phyloP scores from a whole-genome alignment of 2,888 invertebrate genomes.

The Hyposoter dolosus region DNA sequence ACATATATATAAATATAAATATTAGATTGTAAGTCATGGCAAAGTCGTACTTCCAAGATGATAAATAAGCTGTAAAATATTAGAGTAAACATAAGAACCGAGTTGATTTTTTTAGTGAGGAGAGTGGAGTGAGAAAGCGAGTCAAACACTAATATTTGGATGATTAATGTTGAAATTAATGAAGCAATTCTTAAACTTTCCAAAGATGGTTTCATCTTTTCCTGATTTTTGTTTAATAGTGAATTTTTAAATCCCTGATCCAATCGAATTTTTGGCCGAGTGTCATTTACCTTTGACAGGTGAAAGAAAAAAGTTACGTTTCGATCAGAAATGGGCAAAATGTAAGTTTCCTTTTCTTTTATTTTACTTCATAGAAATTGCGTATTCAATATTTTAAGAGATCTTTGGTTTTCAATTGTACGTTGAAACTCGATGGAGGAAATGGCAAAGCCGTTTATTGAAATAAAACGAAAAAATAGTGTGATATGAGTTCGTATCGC shows the following conservation, averaged over 20 bases:
- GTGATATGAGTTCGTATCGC: background rate
- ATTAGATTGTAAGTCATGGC: slow-evolving; percentile 54
- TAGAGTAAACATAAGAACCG: slow-evolving; percentile 45
- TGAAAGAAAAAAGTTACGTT: background rate
- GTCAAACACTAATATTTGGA: slow-evolving; percentile 27
- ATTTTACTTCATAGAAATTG: background rate
- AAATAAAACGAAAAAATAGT: background rate
- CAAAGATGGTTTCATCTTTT: background rate
- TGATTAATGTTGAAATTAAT: slow-evolving; percentile 44
- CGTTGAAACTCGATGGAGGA: background rate
- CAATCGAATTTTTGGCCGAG: background rate
- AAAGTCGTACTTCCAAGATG: slow-evolving; percentile 75
- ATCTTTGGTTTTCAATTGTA: background rate
- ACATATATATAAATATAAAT: slow-evolving; percentile 18
- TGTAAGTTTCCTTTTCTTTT: background rate
- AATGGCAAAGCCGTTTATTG: background rate
- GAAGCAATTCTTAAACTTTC: background rate
- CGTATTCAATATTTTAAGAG: background rate
- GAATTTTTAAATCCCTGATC: background rate
- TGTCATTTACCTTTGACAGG: background rate
- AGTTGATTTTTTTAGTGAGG: slow-evolving; percentile 33
- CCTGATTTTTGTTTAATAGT: background rate
- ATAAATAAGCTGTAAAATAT: slow-evolving; percentile 76
- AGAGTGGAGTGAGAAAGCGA: slow-evolving; percentile 30
- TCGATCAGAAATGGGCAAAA: background rate